These are phyloP conservation scores for Trematomus loennbergii DNA, from an alignment of 2,113 vertebrate genomes.

Conservation along the genomic window DNA sequence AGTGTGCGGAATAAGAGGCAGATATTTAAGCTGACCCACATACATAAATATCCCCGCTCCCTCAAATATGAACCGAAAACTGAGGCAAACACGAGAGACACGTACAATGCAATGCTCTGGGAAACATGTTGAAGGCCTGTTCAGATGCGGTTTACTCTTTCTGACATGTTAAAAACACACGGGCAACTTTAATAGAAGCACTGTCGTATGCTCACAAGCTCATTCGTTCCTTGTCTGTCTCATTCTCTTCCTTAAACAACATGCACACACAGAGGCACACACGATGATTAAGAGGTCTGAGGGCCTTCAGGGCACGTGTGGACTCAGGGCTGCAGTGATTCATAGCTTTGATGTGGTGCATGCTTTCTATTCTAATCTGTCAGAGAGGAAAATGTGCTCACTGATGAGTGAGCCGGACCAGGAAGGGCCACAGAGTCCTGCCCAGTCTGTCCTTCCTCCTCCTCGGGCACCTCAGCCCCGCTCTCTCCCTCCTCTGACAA, in stretches of 20 bases:
- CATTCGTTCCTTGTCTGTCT: slow-evolving; percentile 71
- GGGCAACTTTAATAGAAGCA: slow-evolving; percentile 63
- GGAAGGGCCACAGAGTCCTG: slow-evolving; percentile 58
- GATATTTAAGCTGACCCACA: slow-evolving; percentile 45
- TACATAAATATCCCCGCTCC: slow-evolving; percentile 29
- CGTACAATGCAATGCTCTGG: slow-evolving; percentile 27
- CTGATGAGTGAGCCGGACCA: slow-evolving; percentile 73
- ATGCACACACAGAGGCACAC: slow-evolving; percentile 54
- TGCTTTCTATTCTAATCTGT: slow-evolving; percentile 81
- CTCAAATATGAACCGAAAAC: slow-evolving; percentile 34
- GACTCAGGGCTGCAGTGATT: slow-evolving; percentile 79
- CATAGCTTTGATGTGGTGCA: slow-evolving; percentile 76
- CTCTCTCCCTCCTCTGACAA: slow-evolving; percentile 36
- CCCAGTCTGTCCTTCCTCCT: slow-evolving; percentile 41
- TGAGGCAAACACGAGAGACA: slow-evolving; percentile 15
- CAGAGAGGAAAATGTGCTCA: slow-evolving; percentile 71
- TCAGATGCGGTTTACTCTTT: slow-evolving; percentile 55
- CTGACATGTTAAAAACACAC: slow-evolving; percentile 63
- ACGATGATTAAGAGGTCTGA: slow-evolving; percentile 76
- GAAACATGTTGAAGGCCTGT: slow-evolving; percentile 50
- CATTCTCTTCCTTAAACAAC: slow-evolving; percentile 49
- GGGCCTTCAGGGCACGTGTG: slow-evolving; percentile 64
- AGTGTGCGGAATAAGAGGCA: slow-evolving; percentile 47
- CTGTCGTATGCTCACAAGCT: slow-evolving; percentile 69
- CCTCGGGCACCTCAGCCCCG: slow-evolving; percentile 37